Base-by-base conservation (phyloP, 1,140 invertebrate species). In the Camponotus floridanus region DNA sequence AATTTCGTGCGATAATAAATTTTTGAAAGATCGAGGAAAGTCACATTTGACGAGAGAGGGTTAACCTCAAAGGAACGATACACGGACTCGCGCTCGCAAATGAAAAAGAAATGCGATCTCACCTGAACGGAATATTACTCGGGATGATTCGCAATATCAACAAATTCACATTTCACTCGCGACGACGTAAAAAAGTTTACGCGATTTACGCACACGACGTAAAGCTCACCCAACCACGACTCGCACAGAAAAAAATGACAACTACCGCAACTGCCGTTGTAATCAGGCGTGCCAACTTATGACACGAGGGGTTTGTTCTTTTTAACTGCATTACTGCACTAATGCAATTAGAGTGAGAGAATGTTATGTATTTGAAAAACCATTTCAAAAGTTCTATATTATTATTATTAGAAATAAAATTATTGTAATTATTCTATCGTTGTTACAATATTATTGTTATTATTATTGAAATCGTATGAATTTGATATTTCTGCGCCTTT, bases 151-250 rank as follows among this genome's bases (percentile, higher is more conserved):
- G 51, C 0, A 3, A 7, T 5, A 31, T 1, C 39, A 36, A 68
- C 42, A 81, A 80, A 64, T 86, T 86, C 78, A 64, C 88, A 88
- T 89, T 86, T 89, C 65, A 88, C 51, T 18, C 13, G 48, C 51
- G 71, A 89, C 61, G 36, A 76, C 84, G 26, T 18, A 61, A 51
- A 21, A 9, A 51, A 65, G 61, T 67, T 26, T 26, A 26, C 2
- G 55, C 62, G 64, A 68, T 33, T 26, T 62, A 85, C 7, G 5
- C 61, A 33, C 79, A 62, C 88, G 7, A 78, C 48, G 67, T 57
- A 65, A 80, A 70, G 71, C 45, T 71, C 51, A 18, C 18, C 51
- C 48, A 5, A 87, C 68, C 26, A 8, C 61, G 11, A 55, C 74
- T 57, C 71, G 51, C 74, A 67, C 57, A 87, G 76, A 70, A 61